Base-by-base conservation (phyloP, 2,888 invertebrate species). In the Nephrotoma flavescens region DNA sequence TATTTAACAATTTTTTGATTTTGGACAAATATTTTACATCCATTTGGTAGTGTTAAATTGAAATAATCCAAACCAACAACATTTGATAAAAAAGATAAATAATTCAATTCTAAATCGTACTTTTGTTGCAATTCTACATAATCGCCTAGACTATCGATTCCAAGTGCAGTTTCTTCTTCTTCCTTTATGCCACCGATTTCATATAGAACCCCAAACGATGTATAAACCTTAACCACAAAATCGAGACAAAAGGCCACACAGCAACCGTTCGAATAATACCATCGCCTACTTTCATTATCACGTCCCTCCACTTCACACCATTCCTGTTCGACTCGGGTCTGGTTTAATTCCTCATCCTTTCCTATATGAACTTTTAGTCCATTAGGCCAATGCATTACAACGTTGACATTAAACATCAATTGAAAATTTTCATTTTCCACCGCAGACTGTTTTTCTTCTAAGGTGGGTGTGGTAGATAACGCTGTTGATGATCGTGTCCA, bases 231-330 rank as follows among this genome's bases (percentile, higher is more conserved):
- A 41, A 87, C 19, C 12, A 45, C 15, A 11, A 52, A 85, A 31
- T 87, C 44, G 0, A 47, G 42, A 44, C 86, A 84, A 45, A 85
- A 86, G 41, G 87, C 41, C 5, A 87, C 45, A 41, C 87, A 52
- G 3, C 42, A 86, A 31, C 88, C 88, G 57, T 86, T 86, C 9
- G 83, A 6, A 44, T 85, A 87, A n/a, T 86, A 87, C 4, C 86
- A 12, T 15, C 88, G 85, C 41, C 83, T 84, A 7, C n/a, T 86
- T 86, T 87, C 84, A 42, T 84, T 84, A n/a, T 42, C 6, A 71
- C 31, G 11, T 7, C 31, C 71, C 1, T 19, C 31, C 4, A 6
- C 9, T 31, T 71, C 71, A 71, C 71, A 71, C 71, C 71, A 71
- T 71, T 71, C 42, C 41, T 88, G 88, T 42, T 83, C 85, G 19